phyloP scores from a whole-genome alignment of 2,113 vertebrate species.

The Rhabdornis inornatus region DNA sequence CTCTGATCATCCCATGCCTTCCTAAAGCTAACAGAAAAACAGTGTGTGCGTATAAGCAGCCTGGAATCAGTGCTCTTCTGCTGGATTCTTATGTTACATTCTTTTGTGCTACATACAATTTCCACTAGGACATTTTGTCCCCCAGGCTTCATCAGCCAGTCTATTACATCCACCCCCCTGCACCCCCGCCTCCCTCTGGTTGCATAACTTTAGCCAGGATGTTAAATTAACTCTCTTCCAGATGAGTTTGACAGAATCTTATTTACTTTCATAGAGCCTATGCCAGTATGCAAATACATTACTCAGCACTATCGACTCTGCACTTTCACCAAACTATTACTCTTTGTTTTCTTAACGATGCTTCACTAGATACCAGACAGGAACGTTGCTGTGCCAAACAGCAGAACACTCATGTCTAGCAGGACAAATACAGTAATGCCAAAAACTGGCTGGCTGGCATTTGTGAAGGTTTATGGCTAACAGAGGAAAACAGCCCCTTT shows the following conservation, averaged over 20 bases:
- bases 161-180: not conserved
- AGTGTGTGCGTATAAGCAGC: constrained; percentile 15
- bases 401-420: not conserved
- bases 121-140: constrained; percentile 71
- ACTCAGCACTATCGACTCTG: constrained; percentile 29
- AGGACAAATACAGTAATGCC: not conserved
- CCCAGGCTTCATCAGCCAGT: constrained; percentile 49
- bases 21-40: not conserved
- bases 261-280: not conserved
- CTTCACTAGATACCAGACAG: constrained; percentile 20
- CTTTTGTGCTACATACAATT: constrained; percentile 64
- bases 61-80: constrained; percentile 25
- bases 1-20: accelerated
- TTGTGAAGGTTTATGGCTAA: not conserved
- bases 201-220: constrained; percentile 60
- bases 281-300: constrained; percentile 51
- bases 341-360: not conserved
- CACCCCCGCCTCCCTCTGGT: constrained; percentile 2
- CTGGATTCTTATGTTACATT: constrained; percentile 60
- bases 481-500: not conserved
- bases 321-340: constrained; percentile 33
- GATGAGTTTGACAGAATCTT: constrained; percentile 42
- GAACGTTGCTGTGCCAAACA: not conserved
- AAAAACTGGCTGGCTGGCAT: not conserved
- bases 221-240: constrained; percentile 61